Percentiles rank a stretch among this genome's conserved stretches.
Conservation (phyloP, 2,113 vertebrate species). For the Takifugu bimaculatus region DNA sequence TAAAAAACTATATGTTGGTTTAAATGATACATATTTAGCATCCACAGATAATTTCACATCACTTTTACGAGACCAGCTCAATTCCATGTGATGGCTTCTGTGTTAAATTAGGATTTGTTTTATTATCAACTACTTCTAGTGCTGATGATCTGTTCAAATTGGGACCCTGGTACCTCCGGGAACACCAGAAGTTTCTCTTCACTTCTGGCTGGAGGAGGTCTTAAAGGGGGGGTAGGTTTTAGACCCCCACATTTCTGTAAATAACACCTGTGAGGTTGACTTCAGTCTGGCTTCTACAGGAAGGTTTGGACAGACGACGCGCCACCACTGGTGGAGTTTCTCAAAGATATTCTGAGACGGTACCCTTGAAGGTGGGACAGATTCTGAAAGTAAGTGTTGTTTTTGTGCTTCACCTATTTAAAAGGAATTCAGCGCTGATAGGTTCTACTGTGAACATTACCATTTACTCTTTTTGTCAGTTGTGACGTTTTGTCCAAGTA, state of each 20-base stretch:
- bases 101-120: constrained; percentile 7
- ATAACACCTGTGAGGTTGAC: background rate
- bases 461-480: background rate
- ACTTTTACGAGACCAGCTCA: too few relatives aligned
- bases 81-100: background rate
- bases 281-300: constrained; percentile 70
- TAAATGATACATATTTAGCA: too few relatives aligned
- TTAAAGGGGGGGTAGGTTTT: constrained; percentile 87
- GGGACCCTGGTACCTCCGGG: constrained; percentile 73
- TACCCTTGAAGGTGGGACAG: constrained; percentile 98
- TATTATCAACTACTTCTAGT: constrained; percentile 61
- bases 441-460: too few relatives aligned
- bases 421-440: too few relatives aligned
- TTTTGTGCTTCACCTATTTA: too few relatives aligned
- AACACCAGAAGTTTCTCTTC: constrained; percentile 79
- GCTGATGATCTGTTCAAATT: constrained; percentile 76
- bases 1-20: too few relatives aligned
- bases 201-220: constrained; percentile 85
- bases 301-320: constrained; percentile 97
- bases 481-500: background rate
- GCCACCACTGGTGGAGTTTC: constrained; percentile 94
- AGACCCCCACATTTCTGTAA: constrained; percentile 7
- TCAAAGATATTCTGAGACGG: constrained; percentile 95
- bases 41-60: too few relatives aligned
- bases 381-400: constrained; percentile 87